Conservation (phyloP, 2,113 vertebrate species). For the Camelus dromedarius region DNA sequence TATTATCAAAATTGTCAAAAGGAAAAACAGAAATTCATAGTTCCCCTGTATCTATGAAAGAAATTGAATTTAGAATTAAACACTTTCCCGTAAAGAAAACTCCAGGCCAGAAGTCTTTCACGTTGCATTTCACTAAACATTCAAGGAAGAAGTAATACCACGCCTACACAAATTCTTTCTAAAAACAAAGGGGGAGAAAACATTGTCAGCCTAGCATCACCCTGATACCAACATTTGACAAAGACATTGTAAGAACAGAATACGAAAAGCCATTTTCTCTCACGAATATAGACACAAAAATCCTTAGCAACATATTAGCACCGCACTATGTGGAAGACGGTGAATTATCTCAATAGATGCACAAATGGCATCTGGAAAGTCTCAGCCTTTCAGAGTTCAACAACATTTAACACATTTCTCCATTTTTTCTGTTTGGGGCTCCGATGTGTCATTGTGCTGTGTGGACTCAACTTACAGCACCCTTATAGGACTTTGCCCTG, state of each 20-base stretch:
- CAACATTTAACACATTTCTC: no score
- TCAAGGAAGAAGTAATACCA: neutral
- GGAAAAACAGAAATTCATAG: neutral
- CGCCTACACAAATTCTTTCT: neutral
- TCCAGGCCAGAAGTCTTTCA: neutral
- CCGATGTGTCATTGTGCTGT: no score
- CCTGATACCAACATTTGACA: neutral
- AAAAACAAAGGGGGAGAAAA: neutral
- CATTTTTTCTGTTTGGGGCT: neutral
- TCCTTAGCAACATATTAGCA: neutral
- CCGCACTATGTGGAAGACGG: neutral
- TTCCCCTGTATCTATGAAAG: neutral
- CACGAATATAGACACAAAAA: neutral
- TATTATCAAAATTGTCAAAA: neutral
- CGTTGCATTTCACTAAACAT: neutral
- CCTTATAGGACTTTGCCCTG: neutral
- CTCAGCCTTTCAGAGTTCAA: neutral
- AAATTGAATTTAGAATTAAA: neutral
- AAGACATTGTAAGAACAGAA: neutral
- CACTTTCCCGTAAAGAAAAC: neutral
- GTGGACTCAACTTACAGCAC: no score
- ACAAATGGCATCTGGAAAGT: neutral
- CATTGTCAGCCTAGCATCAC: neutral
- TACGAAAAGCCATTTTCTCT: neutral
- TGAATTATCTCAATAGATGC: no score